phyloP scores from a whole-genome alignment of 1,140 invertebrate species.

The Drosophila oshimai region DNA sequence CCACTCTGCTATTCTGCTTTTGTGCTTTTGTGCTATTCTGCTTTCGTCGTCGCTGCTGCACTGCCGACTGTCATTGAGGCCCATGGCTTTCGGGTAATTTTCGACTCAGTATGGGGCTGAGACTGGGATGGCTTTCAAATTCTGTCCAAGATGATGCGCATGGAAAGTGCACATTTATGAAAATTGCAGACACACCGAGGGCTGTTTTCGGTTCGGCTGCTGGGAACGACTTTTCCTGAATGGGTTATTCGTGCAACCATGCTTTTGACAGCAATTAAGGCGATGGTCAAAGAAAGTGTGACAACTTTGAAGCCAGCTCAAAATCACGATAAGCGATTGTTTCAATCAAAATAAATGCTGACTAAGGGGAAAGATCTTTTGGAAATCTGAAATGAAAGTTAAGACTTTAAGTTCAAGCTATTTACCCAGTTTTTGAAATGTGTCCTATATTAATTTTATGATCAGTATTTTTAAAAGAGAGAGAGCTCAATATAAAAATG shows the following conservation, averaged over 20 bases:
- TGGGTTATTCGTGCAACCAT: conserved; percentile 49
- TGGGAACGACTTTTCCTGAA: conserved; percentile 22
- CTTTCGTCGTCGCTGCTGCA: conserved; percentile 14
- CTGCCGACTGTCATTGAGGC: conserved; percentile 42
- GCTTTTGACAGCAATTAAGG: conserved; percentile 43
- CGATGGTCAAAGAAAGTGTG: conserved; percentile 58
- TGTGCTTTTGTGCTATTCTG: no score
- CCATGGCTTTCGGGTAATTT: conserved; percentile 41
- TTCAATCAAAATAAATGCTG: conserved; percentile 32
- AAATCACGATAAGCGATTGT: conserved; percentile 40
- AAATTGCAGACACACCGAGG: conserved; percentile 50
- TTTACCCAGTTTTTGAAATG: background rate
- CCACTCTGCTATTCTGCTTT: conserved; percentile 29
- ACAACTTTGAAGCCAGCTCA: conserved; percentile 4
- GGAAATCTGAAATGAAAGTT: conserved; percentile 1
- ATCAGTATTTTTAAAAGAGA: no score
- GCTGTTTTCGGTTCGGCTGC: conserved; percentile 8
- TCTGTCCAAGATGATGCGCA: conserved; percentile 57
- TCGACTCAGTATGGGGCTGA: conserved; percentile 25
- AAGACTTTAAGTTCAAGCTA: background rate
- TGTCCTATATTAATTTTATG: no score
- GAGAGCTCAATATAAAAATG: no score
- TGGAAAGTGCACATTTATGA: conserved; percentile 67
- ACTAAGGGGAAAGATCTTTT: background rate
- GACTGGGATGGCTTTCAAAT: conserved; percentile 45